Percentiles rank a stretch among this genome's conserved stretches.
These are phyloP conservation scores for Trachelus stipa DNA, from an alignment of 2,888 invertebrate genomes.

Conservation along the genomic window DNA sequence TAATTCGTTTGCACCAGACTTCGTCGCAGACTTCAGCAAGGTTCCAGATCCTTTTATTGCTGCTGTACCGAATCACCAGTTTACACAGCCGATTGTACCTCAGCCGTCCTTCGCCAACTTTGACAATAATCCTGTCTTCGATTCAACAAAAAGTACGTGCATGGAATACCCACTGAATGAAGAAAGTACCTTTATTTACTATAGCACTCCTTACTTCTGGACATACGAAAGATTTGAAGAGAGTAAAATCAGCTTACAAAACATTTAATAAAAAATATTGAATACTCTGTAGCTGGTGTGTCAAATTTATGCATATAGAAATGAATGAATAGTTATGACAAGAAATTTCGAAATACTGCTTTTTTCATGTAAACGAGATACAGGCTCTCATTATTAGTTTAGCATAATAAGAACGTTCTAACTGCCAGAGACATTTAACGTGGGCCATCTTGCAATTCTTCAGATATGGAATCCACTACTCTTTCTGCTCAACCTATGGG, in stretches of 20 bases:
- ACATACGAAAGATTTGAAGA: not conserved
- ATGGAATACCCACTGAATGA: not conserved
- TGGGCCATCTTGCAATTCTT: slow-evolving; percentile 31
- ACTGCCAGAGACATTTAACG: slow-evolving; percentile 35
- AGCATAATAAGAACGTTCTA: not conserved
- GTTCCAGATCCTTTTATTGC: slow-evolving; percentile 57
- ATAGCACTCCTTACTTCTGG: not conserved
- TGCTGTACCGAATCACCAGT: slow-evolving; percentile 52
- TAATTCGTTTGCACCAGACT: slow-evolving; percentile 58
- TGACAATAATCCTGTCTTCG: slow-evolving; percentile 78
- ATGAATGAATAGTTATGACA: not conserved
- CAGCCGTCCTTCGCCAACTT: slow-evolving; percentile 77
- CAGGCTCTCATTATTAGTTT: not conserved
- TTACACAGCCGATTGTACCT: slow-evolving; percentile 55
- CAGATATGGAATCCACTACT: slow-evolving; percentile 28
- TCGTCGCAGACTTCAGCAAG: slow-evolving; percentile 64
- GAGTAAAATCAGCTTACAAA: not conserved
- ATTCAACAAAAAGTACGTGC: slow-evolving; percentile 54
- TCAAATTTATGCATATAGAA: not conserved
- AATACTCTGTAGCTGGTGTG: not conserved
- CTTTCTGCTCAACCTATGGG: slow-evolving; percentile 38
- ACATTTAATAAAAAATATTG: not conserved
- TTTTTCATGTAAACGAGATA: not conserved
- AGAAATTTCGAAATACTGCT: not conserved
- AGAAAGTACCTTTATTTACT: not conserved